These are phyloP conservation scores for Dryobates pubescens DNA, from an alignment of 2,797 vertebrate genomes.

Conservation along the genomic window DNA sequence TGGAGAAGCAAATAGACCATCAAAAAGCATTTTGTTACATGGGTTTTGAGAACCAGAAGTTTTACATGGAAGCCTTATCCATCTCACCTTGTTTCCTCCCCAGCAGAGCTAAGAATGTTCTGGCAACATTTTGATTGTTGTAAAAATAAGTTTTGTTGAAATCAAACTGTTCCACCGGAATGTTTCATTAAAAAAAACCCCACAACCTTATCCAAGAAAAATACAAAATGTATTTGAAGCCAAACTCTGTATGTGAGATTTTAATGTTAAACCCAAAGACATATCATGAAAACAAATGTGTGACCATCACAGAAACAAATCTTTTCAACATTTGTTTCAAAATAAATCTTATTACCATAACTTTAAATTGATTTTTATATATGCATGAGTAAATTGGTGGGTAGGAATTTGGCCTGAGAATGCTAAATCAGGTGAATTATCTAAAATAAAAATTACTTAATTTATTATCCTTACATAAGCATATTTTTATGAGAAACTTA, in stretches of 20 bases:
- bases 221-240: slow-evolving; percentile 34
- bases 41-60: slow-evolving; percentile 27
- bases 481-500: not conserved
- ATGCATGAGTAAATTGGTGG: not conserved
- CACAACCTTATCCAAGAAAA: not conserved
- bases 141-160: slow-evolving; percentile 43
- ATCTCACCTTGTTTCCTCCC: slow-evolving; percentile 43
- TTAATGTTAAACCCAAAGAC: slow-evolving; percentile 48
- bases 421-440: not conserved
- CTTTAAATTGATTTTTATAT: slow-evolving; percentile 6
- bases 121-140: slow-evolving; percentile 47
- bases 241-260: slow-evolving; percentile 32
- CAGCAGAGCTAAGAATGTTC: slow-evolving; percentile 21
- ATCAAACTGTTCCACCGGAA: slow-evolving; percentile 42
- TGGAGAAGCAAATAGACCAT: not conserved
- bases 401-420: not conserved
- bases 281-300: slow-evolving; percentile 59
- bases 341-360: slow-evolving; percentile 24
- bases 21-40: not conserved
- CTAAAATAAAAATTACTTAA: not conserved
- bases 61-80: slow-evolving; percentile 11
- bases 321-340: not conserved
- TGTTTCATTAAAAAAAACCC: not conserved
- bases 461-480: not conserved
- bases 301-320: slow-evolving; percentile 51